These are phyloP conservation scores for Tetragonula clypearis DNA, from an alignment of 1,140 invertebrate species.

Conservation along the genomic window DNA sequence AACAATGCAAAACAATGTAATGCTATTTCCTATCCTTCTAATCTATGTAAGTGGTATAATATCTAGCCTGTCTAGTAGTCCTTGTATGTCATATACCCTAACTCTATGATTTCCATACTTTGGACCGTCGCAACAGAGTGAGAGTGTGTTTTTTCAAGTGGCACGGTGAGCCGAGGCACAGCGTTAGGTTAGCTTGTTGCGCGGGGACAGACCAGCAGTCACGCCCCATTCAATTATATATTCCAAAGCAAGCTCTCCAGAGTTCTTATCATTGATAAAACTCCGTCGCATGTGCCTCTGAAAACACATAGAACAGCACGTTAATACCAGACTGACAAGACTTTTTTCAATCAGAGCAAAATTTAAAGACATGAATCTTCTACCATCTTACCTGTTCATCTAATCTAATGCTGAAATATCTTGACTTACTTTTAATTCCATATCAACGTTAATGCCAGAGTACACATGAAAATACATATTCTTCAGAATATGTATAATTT, in stretches of 20 bases:
- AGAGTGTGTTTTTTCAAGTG: constrained; percentile 80
- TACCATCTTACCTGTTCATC: constrained; percentile 58
- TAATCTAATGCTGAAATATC: constrained; percentile 72
- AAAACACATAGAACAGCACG: constrained; percentile 82
- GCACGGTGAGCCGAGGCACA: constrained; percentile 80
- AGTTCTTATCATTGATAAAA: constrained; percentile 80
- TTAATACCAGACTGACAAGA: constrained; percentile 81
- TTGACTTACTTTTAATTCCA: constrained; percentile 60
- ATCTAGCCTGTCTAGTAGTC: constrained; percentile 63
- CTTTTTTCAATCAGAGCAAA: constrained; percentile 73
- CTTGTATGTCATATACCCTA: constrained; percentile 70
- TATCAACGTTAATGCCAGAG: background rate
- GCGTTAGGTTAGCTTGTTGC: constrained; percentile 78
- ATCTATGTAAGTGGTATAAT: constrained; percentile 58
- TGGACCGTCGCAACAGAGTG: constrained; percentile 80
- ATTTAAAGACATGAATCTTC: constrained; percentile 60
- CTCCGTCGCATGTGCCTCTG: constrained; percentile 82
- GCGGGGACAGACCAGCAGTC: constrained; percentile 76
- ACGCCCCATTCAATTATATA: constrained; percentile 76
- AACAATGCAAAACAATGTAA: constrained; percentile 73
- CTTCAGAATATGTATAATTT: background rate
- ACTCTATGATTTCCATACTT: constrained; percentile 80
- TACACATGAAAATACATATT: background rate
- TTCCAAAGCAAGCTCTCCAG: constrained; percentile 80
- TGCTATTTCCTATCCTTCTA: constrained; percentile 67